A percentile compares a stretch with the other conserved stretches of the same genome.
These are phyloP conservation scores for Agapostemon virescens DNA, from an alignment of 2,888 invertebrate species.

Conservation along the genomic window DNA sequence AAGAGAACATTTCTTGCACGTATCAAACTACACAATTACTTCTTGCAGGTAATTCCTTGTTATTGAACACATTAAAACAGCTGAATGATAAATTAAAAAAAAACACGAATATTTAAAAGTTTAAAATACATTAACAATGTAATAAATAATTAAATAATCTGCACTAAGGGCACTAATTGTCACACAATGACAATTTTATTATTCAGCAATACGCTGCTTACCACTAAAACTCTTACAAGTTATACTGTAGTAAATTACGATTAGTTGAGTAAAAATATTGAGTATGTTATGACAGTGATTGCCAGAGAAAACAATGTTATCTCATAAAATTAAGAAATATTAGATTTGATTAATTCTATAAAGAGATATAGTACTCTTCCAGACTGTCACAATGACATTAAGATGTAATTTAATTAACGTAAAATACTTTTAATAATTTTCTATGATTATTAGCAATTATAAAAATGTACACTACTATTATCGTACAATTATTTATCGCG, in stretches of 20 bases:
- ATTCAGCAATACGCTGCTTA: constrained; percentile 6
- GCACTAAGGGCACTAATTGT: too few species aligned
- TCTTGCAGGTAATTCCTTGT: neutral
- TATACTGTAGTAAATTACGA: neutral
- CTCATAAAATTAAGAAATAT: neutral
- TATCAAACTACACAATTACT: neutral
- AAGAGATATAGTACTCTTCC: neutral
- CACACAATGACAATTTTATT: neutral
- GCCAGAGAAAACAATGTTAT: neutral
- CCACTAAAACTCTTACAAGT: neutral
- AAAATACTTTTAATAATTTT: neutral
- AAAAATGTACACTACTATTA: neutral
- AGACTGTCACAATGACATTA: neutral
- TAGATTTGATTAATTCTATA: neutral
- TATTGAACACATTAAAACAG: constrained; percentile 9
- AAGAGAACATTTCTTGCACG: neutral
- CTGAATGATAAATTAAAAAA: neutral
- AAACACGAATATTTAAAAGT: neutral
- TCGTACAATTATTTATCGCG: neutral
- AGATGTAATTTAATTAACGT: neutral
- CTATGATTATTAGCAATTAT: neutral
- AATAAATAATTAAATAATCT: neutral
- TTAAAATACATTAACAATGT: neutral
- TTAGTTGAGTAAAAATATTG: neutral
- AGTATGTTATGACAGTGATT: neutral